Conservation (phyloP, 2,113 vertebrate species). For the Psilopogon haemacephalus region DNA sequence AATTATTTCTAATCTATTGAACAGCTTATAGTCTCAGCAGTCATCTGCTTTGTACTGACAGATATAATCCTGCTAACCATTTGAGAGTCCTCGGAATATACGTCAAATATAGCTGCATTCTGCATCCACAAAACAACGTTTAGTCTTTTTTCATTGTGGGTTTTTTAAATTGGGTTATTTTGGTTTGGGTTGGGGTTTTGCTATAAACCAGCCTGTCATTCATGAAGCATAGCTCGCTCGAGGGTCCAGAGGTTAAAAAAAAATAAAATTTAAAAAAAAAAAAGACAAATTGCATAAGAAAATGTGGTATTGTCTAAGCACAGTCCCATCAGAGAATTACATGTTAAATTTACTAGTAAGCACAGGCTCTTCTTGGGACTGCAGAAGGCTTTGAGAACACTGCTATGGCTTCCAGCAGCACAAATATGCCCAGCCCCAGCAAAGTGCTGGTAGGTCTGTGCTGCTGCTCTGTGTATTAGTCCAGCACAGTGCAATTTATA, state of each 20-base stretch:
- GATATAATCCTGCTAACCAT: background rate
- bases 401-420: background rate
- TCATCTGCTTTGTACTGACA: background rate
- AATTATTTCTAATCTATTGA: background rate
- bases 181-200: too few species aligned
- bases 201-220: background rate
- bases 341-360: background rate
- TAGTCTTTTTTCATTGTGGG: background rate
- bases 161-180: too few species aligned
- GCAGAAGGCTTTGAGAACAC: background rate
- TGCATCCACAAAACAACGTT: background rate
- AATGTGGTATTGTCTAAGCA: background rate
- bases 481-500: background rate
- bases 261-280: background rate
- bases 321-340: background rate
- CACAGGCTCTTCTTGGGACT: background rate
- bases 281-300: background rate
- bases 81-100: background rate
- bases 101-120: background rate
- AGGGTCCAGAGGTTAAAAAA: background rate
- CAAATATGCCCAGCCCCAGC: background rate
- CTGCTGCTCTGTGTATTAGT: background rate
- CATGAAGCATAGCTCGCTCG: background rate
- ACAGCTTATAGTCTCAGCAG: background rate
- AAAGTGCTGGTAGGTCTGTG: background rate